These are phyloP conservation scores for Elmis aenea DNA, from an alignment of 2,888 invertebrate species.

Conservation along the genomic window DNA sequence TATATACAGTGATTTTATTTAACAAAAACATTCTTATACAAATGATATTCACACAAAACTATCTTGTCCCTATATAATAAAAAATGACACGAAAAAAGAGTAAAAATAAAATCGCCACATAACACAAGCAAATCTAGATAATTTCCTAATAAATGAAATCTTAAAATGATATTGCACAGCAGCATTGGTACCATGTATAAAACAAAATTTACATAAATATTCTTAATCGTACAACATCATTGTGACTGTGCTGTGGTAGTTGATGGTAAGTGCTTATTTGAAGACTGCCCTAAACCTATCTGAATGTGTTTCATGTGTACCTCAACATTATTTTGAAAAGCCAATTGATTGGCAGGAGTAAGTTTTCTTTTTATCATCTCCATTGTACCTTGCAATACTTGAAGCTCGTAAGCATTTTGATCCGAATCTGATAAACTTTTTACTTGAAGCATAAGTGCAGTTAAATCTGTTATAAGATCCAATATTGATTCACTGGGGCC, in stretches of 20 bases:
- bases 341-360: conserved; percentile 66
- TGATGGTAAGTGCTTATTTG: conserved; percentile 11
- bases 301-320: conserved; percentile 88
- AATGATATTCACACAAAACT: too few relatives aligned
- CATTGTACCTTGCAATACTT: conserved; percentile 86
- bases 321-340: conserved; percentile 85
- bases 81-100: too few relatives aligned
- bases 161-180: conserved; percentile 3
- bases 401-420: conserved; percentile 85
- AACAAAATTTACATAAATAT: conserved; percentile 1
- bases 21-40: too few relatives aligned
- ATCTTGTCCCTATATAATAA: too few relatives aligned
- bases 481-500: conserved; percentile 57
- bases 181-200: not conserved
- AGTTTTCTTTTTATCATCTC: conserved; percentile 80
- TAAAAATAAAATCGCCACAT: too few relatives aligned
- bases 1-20: too few relatives aligned
- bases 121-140: too few relatives aligned
- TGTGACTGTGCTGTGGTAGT: too few relatives aligned
- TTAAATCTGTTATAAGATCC: conserved; percentile 78
- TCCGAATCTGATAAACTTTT: conserved; percentile 74
- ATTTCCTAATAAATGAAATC: too few relatives aligned
- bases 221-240: not conserved
- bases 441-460: conserved; percentile 85
- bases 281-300: conserved; percentile 55